These are phyloP conservation scores for Chelon labrosus DNA, from an alignment of 2,797 vertebrate genomes.

Conservation along the genomic window DNA sequence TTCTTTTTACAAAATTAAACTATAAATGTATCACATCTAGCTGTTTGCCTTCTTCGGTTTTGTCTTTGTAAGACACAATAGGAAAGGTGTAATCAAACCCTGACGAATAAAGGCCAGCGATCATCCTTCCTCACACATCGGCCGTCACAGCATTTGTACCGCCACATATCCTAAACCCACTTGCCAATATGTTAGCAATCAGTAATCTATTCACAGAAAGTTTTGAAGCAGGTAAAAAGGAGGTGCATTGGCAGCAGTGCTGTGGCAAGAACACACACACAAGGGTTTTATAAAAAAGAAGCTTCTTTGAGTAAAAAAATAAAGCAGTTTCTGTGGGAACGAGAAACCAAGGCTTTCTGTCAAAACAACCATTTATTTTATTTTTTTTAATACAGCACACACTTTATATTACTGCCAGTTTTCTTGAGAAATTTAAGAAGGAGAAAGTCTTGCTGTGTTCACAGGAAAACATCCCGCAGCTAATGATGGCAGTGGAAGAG, in stretches of 20 bases:
- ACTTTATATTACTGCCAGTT: constrained; percentile 32
- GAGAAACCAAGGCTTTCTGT: constrained; percentile 26
- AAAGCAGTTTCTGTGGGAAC: constrained; percentile 16
- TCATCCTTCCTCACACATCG: neutral
- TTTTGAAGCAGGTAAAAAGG: constrained; percentile 43
- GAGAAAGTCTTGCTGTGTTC: neutral
- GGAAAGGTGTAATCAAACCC: neutral
- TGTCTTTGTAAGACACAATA: neutral
- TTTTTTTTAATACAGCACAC: constrained; percentile 22
- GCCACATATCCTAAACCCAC: constrained; percentile 16
- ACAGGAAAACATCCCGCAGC: constrained; percentile 23
- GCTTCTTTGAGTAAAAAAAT: constrained; percentile 25
- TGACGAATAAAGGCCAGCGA: neutral
- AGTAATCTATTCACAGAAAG: constrained; percentile 5
- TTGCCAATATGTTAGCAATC: constrained; percentile 2
- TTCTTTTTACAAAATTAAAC: too few relatives aligned
- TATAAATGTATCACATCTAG: neutral
- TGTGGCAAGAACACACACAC: constrained; percentile 5
- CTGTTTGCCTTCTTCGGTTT: neutral
- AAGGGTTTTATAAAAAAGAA: constrained; percentile 18
- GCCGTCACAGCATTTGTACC: neutral
- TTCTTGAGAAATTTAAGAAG: constrained; percentile 1
- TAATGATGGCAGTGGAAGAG: constrained; percentile 12
- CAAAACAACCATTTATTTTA: constrained; percentile 32
- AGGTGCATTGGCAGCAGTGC: constrained; percentile 20